Evolutionary conservation across 2,888 invertebrate species (phyloP).

Genomic region (Trichogramma dendrolimi): DNA sequence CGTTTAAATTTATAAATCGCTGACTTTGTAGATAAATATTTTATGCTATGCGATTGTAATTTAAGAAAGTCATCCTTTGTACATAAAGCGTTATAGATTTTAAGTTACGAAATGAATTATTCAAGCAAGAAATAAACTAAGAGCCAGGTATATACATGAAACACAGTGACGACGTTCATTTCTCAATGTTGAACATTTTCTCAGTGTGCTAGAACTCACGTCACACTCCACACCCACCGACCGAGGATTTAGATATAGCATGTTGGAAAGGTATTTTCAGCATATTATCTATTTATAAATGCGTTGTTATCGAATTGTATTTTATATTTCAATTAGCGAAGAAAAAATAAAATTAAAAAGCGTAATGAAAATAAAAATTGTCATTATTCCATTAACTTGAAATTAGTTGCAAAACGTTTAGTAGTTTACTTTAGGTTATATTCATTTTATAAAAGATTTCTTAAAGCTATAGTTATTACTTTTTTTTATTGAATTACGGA

Average conservation of each 20-base stretch:
- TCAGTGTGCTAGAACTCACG: not conserved
- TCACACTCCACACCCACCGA: too few relatives aligned
- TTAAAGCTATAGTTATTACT: too few relatives aligned
- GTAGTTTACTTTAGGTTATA: not conserved
- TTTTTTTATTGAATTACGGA: too few relatives aligned
- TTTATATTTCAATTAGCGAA: constrained; percentile 28
- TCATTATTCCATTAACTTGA: constrained; percentile 1
- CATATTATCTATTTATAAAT: constrained; percentile 25
- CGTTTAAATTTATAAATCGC: constrained; percentile 11
- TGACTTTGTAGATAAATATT: constrained; percentile 24
- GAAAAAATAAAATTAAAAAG: constrained; percentile 20
- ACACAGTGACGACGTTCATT: constrained; percentile 16
- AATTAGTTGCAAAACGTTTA: constrained; percentile 9
- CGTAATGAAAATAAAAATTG: constrained; percentile 2
- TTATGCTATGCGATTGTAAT: constrained; percentile 8
- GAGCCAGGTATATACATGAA: constrained; percentile 1
- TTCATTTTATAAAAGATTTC: too few relatives aligned
- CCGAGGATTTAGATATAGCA: too few relatives aligned
- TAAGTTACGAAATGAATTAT: constrained; percentile 15
- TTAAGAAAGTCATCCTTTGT: constrained; percentile 20
- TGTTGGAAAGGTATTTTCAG: constrained; percentile 16
- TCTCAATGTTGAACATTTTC: constrained; percentile 16
- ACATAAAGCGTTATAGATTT: constrained; percentile 18
- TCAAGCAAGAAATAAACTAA: constrained; percentile 4
- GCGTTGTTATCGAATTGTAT: constrained; percentile 30